A percentile compares a stretch with the other conserved stretches of the same genome.
phyloP scores from a whole-genome alignment of 2,888 invertebrate species.

The Acholoe squamosa region DNA sequence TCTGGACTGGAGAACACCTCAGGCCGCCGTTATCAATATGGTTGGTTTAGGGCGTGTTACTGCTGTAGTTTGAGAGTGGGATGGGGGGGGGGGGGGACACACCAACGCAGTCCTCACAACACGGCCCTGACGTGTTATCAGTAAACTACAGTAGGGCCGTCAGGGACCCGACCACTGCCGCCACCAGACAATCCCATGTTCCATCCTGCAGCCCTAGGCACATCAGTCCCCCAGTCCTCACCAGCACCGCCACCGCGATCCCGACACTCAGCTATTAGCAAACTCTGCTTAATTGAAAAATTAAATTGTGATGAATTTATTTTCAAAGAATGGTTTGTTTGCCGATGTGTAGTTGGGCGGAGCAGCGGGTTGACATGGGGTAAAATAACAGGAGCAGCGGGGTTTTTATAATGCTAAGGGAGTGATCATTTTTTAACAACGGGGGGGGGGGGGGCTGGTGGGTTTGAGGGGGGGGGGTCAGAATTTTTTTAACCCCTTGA shows the following conservation, averaged over 20 bases:
- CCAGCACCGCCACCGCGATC: not conserved
- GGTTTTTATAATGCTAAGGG: too few relatives aligned
- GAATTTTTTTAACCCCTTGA: too few relatives aligned
- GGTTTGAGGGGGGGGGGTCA: too few relatives aligned
- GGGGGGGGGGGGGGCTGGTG: too few relatives aligned
- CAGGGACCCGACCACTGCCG: not conserved
- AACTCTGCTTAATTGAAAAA: not conserved
- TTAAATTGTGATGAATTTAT: conserved; percentile 7
- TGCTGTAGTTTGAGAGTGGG: not conserved
- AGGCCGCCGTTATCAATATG: not conserved
- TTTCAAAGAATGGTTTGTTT: not conserved
- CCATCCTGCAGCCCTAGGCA: not conserved
- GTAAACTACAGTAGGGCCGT: not conserved
- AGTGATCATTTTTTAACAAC: too few relatives aligned
- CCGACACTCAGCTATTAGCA: not conserved
- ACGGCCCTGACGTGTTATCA: not conserved
- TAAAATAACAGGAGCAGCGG: not conserved
- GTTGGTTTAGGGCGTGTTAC: not conserved
- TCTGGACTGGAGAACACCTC: not conserved
- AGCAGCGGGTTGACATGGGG: not conserved
- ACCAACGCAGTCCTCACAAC: not conserved
- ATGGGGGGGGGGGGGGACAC: not conserved
- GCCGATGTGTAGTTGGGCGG: not conserved
- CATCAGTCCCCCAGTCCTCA: not conserved
- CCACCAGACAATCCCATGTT: not conserved